These are phyloP conservation scores for Meriones unguiculatus DNA, from an alignment of 2,113 vertebrate species.

Conservation along the genomic window DNA sequence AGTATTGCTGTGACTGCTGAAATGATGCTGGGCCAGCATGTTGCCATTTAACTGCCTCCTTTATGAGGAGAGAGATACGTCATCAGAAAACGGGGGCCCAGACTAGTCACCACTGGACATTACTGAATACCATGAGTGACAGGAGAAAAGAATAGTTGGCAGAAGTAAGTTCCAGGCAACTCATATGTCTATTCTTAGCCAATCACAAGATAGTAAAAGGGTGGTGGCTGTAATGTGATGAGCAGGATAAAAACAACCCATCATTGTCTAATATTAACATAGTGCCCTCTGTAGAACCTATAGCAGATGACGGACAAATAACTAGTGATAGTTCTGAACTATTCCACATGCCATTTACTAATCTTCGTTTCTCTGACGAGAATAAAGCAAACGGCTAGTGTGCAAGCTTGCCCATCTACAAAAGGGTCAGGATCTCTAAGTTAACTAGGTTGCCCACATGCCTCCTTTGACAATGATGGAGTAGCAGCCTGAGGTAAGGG, in stretches of 20 bases:
- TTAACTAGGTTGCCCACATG: neutral
- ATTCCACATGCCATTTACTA: neutral
- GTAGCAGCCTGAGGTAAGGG: neutral
- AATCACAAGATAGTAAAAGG: neutral
- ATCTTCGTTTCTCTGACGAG: neutral
- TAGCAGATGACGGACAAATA: neutral
- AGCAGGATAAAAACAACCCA: conserved; percentile 17
- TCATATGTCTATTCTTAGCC: neutral
- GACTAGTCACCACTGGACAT: neutral
- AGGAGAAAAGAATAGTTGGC: neutral
- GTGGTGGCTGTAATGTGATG: neutral
- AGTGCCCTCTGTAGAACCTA: neutral
- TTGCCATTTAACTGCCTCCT: neutral
- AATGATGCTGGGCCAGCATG: conserved; percentile 45
- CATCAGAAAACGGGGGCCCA: conserved; percentile 63
- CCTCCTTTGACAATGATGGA: neutral
- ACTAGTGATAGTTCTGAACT: neutral
- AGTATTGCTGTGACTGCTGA: conserved; percentile 3
- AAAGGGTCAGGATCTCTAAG: neutral
- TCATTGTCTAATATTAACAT: neutral
- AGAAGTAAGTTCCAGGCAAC: conserved; percentile 3
- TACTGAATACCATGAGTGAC: neutral
- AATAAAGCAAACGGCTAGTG: neutral
- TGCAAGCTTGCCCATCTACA: neutral
- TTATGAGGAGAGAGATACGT: conserved; percentile 48